Base-by-base conservation (phyloP, 2,113 vertebrate species). In the Rafetus swinhoei region DNA sequence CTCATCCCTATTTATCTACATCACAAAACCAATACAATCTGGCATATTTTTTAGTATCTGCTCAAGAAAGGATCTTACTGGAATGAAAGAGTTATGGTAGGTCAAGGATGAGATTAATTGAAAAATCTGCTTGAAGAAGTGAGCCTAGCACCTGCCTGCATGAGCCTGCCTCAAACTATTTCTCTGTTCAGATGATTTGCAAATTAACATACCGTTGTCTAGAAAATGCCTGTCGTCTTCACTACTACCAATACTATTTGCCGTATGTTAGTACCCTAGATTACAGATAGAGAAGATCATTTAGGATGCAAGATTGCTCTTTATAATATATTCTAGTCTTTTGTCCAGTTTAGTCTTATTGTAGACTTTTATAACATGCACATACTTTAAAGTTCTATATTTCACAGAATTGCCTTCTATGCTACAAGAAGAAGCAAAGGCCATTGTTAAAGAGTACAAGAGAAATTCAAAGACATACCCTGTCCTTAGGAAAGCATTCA, bases 1-100 rank as follows among this genome's bases (percentile, higher is more conserved):
- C 24, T 77, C 74, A 50, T 50, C 45, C 45, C 39, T 50, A 50
- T 45, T 50, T 77, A 77, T 27, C 74, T 50, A 27, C 22, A 77
- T 77, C 24, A 50, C 19, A 50, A 77, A 77, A 50, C 39, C 21
- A 77, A 54, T 19, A 16, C 18, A 25, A 76, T 29, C 19, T 7
- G 79, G 1, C 11, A 1, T 0, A 0, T 65, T 3, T 53, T 35
- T 1, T 0, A 1, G 3, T 6, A 3, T 39, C 55, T 21, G 16
- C 54, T 80, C 18, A 6, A 35, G 79, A 85, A 10, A 79, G 85
- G 74, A 4, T 74, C 16, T 0, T 15, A 57, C 25, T 14, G 9
- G 52, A 1, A 32, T 53, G 15, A 56, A 56, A 85, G 79, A 18
- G 1, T 50, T 35, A 1, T 1, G 2, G 77, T 1, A 16, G 85